phyloP scores from a whole-genome alignment of 2,888 invertebrate genomes.

The Odontocerum albicorne region DNA sequence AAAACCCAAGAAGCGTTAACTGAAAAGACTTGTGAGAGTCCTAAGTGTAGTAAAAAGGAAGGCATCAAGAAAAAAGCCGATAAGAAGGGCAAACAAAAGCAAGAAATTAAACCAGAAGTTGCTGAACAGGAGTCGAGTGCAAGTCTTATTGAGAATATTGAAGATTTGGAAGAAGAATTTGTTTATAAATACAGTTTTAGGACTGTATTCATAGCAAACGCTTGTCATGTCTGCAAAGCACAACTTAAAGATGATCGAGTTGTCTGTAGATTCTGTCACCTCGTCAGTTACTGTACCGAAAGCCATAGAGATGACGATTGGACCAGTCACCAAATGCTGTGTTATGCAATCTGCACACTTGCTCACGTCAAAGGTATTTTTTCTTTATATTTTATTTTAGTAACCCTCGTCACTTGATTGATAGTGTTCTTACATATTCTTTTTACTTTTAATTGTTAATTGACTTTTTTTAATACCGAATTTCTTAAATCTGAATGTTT shows the following conservation, averaged over 20 bases:
- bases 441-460: no score
- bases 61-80: conserved; percentile 42
- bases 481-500: no score
- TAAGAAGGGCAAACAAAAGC: conserved; percentile 6
- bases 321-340: conserved; percentile 60
- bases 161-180: conserved; percentile 60
- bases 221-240: conserved; percentile 58
- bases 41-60: conserved; percentile 41
- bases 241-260: conserved; percentile 44
- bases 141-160: conserved; percentile 39
- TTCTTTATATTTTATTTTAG: no score
- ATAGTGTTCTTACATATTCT: no score
- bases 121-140: background rate
- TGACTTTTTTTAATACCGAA: no score
- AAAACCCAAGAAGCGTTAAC: background rate
- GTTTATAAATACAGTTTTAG: conserved; percentile 68
- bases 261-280: conserved; percentile 56
- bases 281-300: conserved; percentile 65
- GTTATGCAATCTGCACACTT: conserved; percentile 61
- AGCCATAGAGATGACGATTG: conserved; percentile 64
- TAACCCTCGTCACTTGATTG: no score
- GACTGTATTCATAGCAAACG: conserved; percentile 61
- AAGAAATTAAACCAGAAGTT: background rate
- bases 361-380: conserved; percentile 58
- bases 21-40: background rate